These are phyloP conservation scores for Drosophila pectinifera DNA, from an alignment of 1,140 invertebrate genomes.

Conservation along the genomic window DNA sequence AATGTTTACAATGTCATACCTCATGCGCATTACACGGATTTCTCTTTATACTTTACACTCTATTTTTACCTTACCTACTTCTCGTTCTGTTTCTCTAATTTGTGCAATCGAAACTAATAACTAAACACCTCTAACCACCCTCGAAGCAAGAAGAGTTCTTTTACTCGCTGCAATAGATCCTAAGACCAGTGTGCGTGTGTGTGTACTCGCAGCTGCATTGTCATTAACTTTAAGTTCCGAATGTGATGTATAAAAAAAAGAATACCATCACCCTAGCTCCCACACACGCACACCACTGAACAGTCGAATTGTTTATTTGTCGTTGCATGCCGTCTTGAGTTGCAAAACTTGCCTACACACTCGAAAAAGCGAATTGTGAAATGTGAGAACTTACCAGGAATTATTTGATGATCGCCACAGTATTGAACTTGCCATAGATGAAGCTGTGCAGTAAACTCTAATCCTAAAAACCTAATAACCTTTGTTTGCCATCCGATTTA, in stretches of 20 bases:
- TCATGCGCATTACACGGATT: constrained; percentile 70
- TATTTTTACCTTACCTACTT: constrained; percentile 70
- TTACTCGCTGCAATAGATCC: constrained; percentile 76
- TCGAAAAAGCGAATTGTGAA: constrained; percentile 54
- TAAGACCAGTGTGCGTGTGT: constrained; percentile 42
- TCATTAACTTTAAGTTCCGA: constrained; percentile 64
- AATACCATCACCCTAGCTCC: constrained; percentile 6
- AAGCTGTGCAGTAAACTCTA: constrained; percentile 38
- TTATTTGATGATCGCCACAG: constrained; percentile 54
- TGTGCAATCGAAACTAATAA: constrained; percentile 78
- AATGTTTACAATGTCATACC: constrained; percentile 54
- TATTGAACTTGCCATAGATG: constrained; percentile 81
- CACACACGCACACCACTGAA: constrained; percentile 41
- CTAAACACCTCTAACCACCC: constrained; percentile 53
- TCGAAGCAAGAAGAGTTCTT: constrained; percentile 79
- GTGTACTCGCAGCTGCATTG: constrained; percentile 37
- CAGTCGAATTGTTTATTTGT: constrained; percentile 48
- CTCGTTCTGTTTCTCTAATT: constrained; percentile 71
- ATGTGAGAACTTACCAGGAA: constrained; percentile 62
- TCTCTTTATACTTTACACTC: constrained; percentile 60
- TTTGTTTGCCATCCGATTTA: constrained; percentile 39
- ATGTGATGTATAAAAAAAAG: constrained; percentile 34
- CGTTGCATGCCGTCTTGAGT: constrained; percentile 74
- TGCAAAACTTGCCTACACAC: constrained; percentile 59
- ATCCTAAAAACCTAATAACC: constrained; percentile 13